Evolutionary conservation across 2,888 invertebrate genomes (phyloP).

Genomic region (Andrena marginata): DNA sequence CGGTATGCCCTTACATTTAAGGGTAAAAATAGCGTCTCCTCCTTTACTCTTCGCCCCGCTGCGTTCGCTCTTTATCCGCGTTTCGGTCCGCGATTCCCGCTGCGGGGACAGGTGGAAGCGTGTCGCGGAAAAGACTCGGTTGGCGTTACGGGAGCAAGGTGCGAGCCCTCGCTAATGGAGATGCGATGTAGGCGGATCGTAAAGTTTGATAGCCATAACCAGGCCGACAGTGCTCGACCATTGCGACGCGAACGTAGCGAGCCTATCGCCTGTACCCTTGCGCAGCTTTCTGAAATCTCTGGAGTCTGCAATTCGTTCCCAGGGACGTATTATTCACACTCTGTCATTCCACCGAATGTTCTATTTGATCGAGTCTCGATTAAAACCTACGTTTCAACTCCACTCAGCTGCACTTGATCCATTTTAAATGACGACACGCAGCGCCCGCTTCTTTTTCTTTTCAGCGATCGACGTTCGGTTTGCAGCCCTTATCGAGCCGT

Average conservation of each 20-base stretch:
- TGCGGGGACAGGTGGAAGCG: slow-evolving; percentile 49
- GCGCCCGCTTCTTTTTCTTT: background rate
- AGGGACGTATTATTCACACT: background rate
- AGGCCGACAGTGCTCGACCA: background rate
- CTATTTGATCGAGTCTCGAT: no score
- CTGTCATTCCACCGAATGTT: no score
- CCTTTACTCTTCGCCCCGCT: slow-evolving; percentile 37
- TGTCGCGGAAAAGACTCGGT: slow-evolving; percentile 56
- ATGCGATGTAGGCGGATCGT: slow-evolving; percentile 78
- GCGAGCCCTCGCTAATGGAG: slow-evolving; percentile 79
- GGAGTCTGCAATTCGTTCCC: background rate
- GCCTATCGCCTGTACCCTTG: background rate
- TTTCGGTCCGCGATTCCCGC: slow-evolving; percentile 37
- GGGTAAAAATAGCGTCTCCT: slow-evolving; percentile 52
- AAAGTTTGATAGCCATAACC: slow-evolving; percentile 77
- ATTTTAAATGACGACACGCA: background rate
- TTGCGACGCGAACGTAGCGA: background rate
- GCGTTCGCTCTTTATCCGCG: slow-evolving; percentile 39
- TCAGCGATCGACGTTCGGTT: background rate
- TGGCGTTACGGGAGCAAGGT: slow-evolving; percentile 56
- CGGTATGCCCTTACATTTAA: slow-evolving; percentile 59
- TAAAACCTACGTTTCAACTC: no score
- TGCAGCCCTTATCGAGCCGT: slow-evolving; percentile 11
- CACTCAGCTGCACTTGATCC: no score
- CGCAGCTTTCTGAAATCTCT: background rate